Percentiles rank a stretch among this genome's conserved stretches.
phyloP scores from a whole-genome alignment of 2,113 vertebrate species.

The Brienomyrus longianalis region DNA sequence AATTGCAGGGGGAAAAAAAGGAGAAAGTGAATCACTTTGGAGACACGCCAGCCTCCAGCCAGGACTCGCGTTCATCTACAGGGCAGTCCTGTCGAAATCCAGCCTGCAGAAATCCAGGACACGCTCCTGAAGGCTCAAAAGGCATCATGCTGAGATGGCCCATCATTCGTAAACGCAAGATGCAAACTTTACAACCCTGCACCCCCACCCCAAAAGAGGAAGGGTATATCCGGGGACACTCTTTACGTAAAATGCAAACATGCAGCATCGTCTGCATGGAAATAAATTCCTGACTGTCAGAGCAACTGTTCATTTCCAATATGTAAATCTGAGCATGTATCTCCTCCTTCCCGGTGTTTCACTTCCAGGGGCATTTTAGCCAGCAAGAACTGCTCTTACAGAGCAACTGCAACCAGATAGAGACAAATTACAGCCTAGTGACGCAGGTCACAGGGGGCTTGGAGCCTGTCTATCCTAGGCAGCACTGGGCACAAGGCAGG shows the following conservation, averaged over 20 bases:
- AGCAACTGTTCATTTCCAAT: not conserved
- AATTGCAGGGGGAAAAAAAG: not conserved
- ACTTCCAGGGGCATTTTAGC: not conserved
- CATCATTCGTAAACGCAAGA: not conserved
- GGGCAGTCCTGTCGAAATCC: not conserved
- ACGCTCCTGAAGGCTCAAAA: not conserved
- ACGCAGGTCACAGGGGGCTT: not conserved
- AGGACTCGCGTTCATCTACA: not conserved
- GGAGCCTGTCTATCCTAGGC: not conserved
- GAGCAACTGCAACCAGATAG: not conserved
- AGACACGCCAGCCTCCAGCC: not conserved
- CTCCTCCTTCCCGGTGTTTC: not conserved
- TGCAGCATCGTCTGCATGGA: not conserved
- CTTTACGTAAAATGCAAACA: not conserved
- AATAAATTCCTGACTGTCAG: not conserved
- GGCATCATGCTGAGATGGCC: not conserved
- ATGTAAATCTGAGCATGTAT: not conserved
- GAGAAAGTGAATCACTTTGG: slow-evolving; percentile 17
- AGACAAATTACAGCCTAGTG: not conserved
- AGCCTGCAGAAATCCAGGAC: not conserved
- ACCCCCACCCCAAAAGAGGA: not conserved
- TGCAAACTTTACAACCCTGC: not conserved
- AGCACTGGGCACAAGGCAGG: not conserved
- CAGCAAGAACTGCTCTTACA: not conserved
- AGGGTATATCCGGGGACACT: not conserved